Conservation (phyloP, 2,113 vertebrate genomes). For the Cheirogaleus medius region DNA sequence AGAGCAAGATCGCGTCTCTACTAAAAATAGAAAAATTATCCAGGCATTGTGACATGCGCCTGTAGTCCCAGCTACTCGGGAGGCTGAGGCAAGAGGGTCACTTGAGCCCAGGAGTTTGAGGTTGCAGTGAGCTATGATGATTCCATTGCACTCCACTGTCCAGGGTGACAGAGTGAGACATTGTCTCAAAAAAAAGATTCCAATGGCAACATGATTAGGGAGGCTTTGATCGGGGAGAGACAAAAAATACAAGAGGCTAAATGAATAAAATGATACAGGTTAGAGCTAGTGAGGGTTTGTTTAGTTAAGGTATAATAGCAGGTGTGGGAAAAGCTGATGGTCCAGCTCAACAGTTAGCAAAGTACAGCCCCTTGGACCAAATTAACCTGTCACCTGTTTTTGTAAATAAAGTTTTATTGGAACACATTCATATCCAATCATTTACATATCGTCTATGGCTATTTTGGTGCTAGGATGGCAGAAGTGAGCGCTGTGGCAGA, state of each 20-base stretch:
- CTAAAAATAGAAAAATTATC: no score
- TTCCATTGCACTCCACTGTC: no score
- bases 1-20: no score
- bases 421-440: neutral
- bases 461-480: neutral
- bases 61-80: no score
- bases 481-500: neutral
- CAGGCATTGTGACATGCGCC: no score
- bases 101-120: no score
- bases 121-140: no score
- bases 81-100: no score
- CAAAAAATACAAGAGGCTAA: neutral
- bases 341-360: neutral
- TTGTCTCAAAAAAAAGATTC: neutral
- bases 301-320: neutral
- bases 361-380: no score
- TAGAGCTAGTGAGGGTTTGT: neutral
- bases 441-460: neutral
- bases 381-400: neutral
- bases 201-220: neutral
- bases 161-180: no score
- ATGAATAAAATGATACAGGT: neutral
- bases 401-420: conserved; percentile 34
- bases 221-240: neutral
- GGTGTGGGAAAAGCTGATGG: no score